Base-by-base conservation (phyloP, 2,797 vertebrate genomes). In the Anisognathus igniventris region DNA sequence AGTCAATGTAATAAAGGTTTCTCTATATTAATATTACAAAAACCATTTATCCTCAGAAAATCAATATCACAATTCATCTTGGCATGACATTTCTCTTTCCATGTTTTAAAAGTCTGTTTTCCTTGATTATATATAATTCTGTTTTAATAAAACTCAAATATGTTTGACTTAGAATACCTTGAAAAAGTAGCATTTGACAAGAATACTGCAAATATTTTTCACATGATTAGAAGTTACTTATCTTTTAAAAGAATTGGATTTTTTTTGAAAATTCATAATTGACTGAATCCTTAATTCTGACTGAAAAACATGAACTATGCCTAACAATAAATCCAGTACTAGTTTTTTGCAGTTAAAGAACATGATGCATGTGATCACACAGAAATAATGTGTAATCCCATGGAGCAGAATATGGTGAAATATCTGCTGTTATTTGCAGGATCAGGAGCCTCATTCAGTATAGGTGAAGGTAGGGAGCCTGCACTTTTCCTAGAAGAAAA, bases 1-100 rank as follows among this genome's bases (percentile, higher is more conserved):
- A 98, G 96, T 97, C 96, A 96, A 97, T 97, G 98, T 98, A 98
- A 98, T 98, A 98, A 98, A 98, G 98, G 98, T 98, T 98, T 98
- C 98, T 98, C 98, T 98, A 98, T 98, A 98, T 98, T 98, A 99
- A 99, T 98, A 98, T 98, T 98, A 98, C 98, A 97, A 98, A 98
- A 98, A 96, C 98, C 98, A 98, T 98, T 98, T 98, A 98, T 98
- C 98, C 97, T 97, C 93, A 92, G 94, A 96, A 97, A 98, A 98
- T 98, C 98, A 98, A 98, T 98, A 98, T 97, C 96, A 93, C 97
- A 97, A 98, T 98, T 97, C 98, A 98, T 98, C 98, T 97, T 97
- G 93, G 93, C 94, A 93, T 97, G 96, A 90, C 97, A 35, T 97
- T 97, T 95, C 93, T 96, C 93, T 97, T 97, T 96, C 96, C 81